Evolutionary conservation across 2,888 invertebrate genomes (phyloP).

Genomic region (Eilema depressum): DNA sequence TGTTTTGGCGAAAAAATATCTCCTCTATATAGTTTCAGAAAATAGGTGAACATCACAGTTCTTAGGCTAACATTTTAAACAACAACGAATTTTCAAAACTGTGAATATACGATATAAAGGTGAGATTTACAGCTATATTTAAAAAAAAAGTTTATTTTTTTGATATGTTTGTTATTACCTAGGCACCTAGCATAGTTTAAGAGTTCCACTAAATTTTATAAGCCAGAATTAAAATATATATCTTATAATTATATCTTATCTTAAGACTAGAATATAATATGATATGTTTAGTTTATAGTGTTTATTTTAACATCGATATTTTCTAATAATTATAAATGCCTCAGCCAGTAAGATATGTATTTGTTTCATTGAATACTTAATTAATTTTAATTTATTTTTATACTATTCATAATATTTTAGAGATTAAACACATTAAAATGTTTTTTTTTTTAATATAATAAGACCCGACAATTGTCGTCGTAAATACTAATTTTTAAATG

Average conservation of each 20-base stretch:
- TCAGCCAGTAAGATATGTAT: slow-evolving; percentile 86
- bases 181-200: slow-evolving; percentile 75
- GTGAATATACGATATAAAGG: slow-evolving; percentile 49
- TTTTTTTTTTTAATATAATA: slow-evolving; percentile 56
- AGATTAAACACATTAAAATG: slow-evolving; percentile 74
- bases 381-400: slow-evolving; percentile 58
- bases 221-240: slow-evolving; percentile 58
- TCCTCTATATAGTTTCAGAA: slow-evolving; percentile 68
- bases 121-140: slow-evolving; percentile 42
- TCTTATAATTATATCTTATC: slow-evolving; percentile 51
- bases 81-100: slow-evolving; percentile 52
- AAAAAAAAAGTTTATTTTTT: slow-evolving; percentile 49
- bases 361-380: slow-evolving; percentile 82
- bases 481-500: slow-evolving; percentile 54
- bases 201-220: slow-evolving; percentile 50
- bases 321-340: slow-evolving; percentile 80
- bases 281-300: slow-evolving; percentile 64
- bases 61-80: slow-evolving; percentile 63
- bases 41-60: slow-evolving; percentile 74
- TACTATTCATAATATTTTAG: slow-evolving; percentile 66
- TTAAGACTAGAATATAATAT: slow-evolving; percentile 50
- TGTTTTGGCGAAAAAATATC: slow-evolving; percentile 71
- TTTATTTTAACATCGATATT: slow-evolving; percentile 76
- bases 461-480: slow-evolving; percentile 55
- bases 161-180: slow-evolving; percentile 80